phyloP scores from a whole-genome alignment of 1,140 invertebrate species.

The Bombus consobrinus region DNA sequence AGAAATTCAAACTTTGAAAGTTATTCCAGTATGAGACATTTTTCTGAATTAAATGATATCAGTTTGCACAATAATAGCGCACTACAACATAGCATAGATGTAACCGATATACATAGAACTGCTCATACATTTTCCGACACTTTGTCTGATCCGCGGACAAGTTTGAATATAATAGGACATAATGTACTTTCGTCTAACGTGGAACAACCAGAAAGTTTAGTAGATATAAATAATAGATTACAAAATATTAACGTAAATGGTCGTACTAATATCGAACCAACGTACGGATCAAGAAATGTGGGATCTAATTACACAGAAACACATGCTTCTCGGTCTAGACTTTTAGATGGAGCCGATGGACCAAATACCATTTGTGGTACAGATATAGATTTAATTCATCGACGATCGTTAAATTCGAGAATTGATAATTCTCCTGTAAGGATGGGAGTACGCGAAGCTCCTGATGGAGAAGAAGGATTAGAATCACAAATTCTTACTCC shows the following conservation, averaged over 20 bases:
- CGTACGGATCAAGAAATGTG: neutral
- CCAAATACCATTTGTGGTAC: constrained; percentile 78
- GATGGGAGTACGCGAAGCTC: constrained; percentile 84
- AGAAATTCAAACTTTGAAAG: constrained; percentile 68
- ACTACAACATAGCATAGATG: constrained; percentile 23
- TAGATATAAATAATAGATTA: constrained; percentile 50
- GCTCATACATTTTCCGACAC: constrained; percentile 17
- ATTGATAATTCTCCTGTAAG: constrained; percentile 80
- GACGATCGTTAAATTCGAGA: constrained; percentile 77
- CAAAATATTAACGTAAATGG: constrained; percentile 42
- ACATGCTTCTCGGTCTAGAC: constrained; percentile 73
- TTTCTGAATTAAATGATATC: constrained; percentile 43
- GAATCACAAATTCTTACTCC: constrained; percentile 75
- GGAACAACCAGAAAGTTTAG: constrained; percentile 39
- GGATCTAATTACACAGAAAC: constrained; percentile 52
- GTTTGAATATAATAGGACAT: constrained; percentile 8
- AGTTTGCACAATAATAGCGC: constrained; percentile 23
- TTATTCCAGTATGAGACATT: constrained; percentile 54
- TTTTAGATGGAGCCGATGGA: constrained; percentile 80
- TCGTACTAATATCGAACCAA: constrained; percentile 12
- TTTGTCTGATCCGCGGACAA: constrained; percentile 21
- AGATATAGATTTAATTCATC: constrained; percentile 77
- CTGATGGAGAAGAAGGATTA: constrained; percentile 85
- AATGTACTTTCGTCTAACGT: constrained; percentile 27
- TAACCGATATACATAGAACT: constrained; percentile 36